Evolutionary conservation across 2,888 invertebrate genomes (phyloP), one percentile per base, ranked within the genome.

Genomic region (Drosophila conformis): DNA sequence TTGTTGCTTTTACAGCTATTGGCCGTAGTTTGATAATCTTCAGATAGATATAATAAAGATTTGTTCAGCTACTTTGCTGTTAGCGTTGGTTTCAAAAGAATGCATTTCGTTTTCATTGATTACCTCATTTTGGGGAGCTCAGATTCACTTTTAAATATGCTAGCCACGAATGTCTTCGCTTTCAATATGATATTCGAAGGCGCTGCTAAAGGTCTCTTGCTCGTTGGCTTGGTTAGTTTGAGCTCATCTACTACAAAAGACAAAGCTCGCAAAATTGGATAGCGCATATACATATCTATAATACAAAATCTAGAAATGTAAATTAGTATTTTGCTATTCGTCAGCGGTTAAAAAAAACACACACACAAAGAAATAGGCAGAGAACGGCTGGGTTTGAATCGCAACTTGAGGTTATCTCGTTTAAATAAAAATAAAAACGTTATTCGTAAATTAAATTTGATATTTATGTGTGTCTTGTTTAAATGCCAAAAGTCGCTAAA

Each of bases 271-370:
- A 38, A 49, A 40, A 31, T 29, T 42, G n/a, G 36, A 29, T 64
- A 60, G 33, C 35, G 33, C 31, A 70, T 49, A 62, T 46, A 21
- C 7, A 46, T 69, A 73, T 85, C 83, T 73, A 62, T 64, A 69
- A 65, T 72, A 57, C n/a, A 61, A 87, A 76, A 88, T 86, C 85
- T 76, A 79, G 75, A 74, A 79, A 89, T 85, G 85, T 82, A 87
- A 85, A 85, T 85, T 62, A 76, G 21, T 66, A 78, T 83, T 71
- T 80, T 71, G 74, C 48, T 69, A 25, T 59, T 40, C 65, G 62
- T 73, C 59, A 62, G 58, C 59, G 78, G 49, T 63, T 72, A 64
- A 72, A 54, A 66, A 61, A 53, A 53, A 52, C 31, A 63, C 56
- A 46, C 61, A 46, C 38, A 42, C 48, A 73, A 67, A 59, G 33